Evolutionary conservation across 2,113 vertebrate genomes (phyloP).

Genomic region (Lanius ludovicianus): DNA sequence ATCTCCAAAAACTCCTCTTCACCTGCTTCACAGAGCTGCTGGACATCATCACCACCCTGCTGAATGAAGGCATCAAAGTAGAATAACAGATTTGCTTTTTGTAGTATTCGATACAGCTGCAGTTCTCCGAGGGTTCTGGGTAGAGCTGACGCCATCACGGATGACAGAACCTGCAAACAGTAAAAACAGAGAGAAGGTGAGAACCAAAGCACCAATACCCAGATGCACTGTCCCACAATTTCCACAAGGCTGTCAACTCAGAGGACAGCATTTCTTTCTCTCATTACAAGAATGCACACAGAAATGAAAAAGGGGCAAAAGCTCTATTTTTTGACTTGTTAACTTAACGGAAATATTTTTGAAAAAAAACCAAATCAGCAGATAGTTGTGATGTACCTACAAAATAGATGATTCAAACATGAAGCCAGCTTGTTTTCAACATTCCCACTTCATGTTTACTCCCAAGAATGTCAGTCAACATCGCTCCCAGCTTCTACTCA

Average conservation of each 20-base stretch:
- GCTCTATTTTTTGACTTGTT: background rate
- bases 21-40: conserved; percentile 96
- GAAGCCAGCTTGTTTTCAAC: conserved; percentile 1
- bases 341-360: background rate
- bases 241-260: background rate
- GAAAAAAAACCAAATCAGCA: background rate
- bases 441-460: conserved; percentile 2
- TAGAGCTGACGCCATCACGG: conserved; percentile 92
- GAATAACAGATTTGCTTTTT: conserved; percentile 93
- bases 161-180: conserved; percentile 56
- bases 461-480: conserved; percentile 18
- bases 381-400: background rate
- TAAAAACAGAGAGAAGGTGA: background rate
- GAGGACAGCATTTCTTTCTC: background rate
- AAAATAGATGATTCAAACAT: background rate
- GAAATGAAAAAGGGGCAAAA: background rate
- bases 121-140: conserved; percentile 96
- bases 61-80: conserved; percentile 99
- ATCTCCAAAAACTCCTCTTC: conserved; percentile 99
- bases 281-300: background rate
- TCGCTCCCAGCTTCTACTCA: background rate
- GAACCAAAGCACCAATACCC: accelerated
- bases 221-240: accelerated
- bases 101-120: conserved; percentile 95
- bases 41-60: conserved; percentile 96